Evolutionary conservation across 2,888 invertebrate genomes (phyloP).

Genomic region (Amorpha juglandis): DNA sequence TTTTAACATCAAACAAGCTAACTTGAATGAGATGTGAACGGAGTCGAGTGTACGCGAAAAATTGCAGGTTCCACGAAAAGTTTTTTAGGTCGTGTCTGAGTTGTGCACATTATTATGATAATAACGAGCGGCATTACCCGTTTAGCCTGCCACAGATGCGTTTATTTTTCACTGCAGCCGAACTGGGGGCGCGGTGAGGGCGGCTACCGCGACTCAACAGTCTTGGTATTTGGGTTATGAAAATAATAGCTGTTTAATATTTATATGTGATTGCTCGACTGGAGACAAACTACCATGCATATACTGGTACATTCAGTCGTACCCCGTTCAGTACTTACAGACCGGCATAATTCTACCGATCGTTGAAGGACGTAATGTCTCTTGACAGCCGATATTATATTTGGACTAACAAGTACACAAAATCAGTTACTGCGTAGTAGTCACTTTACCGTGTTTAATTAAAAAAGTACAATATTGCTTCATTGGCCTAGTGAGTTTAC

Average conservation of each 20-base stretch:
- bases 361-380: too few species aligned
- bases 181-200: constrained; percentile 54
- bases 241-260: background rate
- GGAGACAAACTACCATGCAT: too few species aligned
- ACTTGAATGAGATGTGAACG: constrained; percentile 34
- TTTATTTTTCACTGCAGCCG: constrained; percentile 68
- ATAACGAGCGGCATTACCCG: constrained; percentile 73
- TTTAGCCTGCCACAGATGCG: constrained; percentile 69
- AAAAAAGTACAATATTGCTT: too few species aligned
- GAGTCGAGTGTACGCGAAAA: constrained; percentile 49
- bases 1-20: constrained; percentile 16
- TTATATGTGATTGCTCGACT: background rate
- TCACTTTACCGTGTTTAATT: too few species aligned
- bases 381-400: too few species aligned
- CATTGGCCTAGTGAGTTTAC: too few species aligned
- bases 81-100: constrained; percentile 53
- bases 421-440: too few species aligned
- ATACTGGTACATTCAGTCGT: too few species aligned
- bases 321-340: too few species aligned
- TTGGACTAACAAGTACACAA: too few species aligned
- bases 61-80: constrained; percentile 52
- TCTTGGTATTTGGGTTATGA: constrained; percentile 37
- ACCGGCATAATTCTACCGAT: too few species aligned
- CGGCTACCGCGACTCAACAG: constrained; percentile 37
- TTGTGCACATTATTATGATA: constrained; percentile 74